Base-by-base conservation (phyloP, 2,797 vertebrate species). In the Gallirallus australis region DNA sequence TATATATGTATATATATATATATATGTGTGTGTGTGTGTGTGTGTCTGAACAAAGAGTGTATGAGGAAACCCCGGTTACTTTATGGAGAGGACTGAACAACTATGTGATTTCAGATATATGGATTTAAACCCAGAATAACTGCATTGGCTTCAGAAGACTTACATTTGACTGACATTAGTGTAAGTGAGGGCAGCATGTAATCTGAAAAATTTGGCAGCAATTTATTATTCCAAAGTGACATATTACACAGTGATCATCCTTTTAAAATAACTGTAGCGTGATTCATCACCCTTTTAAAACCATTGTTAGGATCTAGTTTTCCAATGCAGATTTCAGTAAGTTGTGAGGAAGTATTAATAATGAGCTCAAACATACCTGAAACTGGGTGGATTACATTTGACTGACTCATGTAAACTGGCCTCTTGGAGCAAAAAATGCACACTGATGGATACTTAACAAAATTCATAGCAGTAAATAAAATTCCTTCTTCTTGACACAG, bases 261-360 rank as follows among this genome's bases (percentile, higher is more conserved):
- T 76, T 86, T 79, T 73, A 86, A 91, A 91, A 84, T 76, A 64
- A 7, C 17, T 73, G 20, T 77, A 56, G 39, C 63, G 52, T 80
- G 59, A 82, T 69, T 54, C 63, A 76, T 35, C 23, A 39, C 7
- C 14, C 31, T 83, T 84, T 86, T 12, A 47, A 82, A 87, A 50
- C 31, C 42, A 13, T 73, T 77, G 6, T 85, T 91, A 40, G 30
- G 16, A 61, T 71, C 59, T 79, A 53, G 50, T 76, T n/a, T 86
- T 56, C 52, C 37, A 75, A 27, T 68, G 45, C 2, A 70, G 25
- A 84, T 88, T 90, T 93, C 48, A 79, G 30, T 78, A 84, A 78
- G 39, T 54, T 86, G 15, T 72, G 73, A 93, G 39, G 77, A 91
- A 94, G 25, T 63, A 56, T 70, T 87, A 89, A 92, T 70, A 87